phyloP scores from a whole-genome alignment of 2,797 vertebrate species.

The Peromyscus nudipes region DNA sequence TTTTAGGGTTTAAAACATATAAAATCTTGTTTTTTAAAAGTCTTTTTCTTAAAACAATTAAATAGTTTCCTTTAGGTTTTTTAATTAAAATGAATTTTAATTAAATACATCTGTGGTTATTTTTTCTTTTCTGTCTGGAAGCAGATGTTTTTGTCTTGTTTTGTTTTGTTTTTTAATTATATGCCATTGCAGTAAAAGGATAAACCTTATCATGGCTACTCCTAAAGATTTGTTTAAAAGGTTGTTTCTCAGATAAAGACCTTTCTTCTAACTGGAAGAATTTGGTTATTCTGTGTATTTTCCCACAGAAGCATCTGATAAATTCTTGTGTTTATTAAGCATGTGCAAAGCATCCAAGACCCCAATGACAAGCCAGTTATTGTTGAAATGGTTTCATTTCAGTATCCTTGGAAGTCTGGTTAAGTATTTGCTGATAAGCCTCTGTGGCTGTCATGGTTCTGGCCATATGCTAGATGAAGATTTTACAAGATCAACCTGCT shows the following conservation, averaged over 20 bases:
- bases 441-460: neutral
- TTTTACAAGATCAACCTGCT: constrained; percentile 22
- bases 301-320: constrained; percentile 8
- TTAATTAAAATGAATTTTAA: constrained; percentile 17
- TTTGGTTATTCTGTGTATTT: constrained; percentile 28
- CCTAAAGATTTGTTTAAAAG: neutral
- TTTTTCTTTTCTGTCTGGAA: neutral
- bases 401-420: constrained; percentile 44
- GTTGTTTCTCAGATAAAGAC: constrained; percentile 2
- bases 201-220: neutral
- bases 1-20: constrained; percentile 25
- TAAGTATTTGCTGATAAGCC: constrained; percentile 49
- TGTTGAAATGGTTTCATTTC: constrained; percentile 10
- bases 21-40: constrained; percentile 40
- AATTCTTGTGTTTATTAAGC: constrained; percentile 46
- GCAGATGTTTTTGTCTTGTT: neutral
- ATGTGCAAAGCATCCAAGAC: constrained; percentile 46
- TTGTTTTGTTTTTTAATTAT: neutral
- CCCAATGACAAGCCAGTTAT: constrained; percentile 28
- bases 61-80: neutral
- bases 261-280: constrained; percentile 23
- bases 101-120: neutral
- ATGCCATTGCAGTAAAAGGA: neutral
- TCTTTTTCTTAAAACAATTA: constrained; percentile 8
- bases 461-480: neutral